Conservation (phyloP, 2,797 vertebrate species). For the Acanthurus leucopareius region DNA sequence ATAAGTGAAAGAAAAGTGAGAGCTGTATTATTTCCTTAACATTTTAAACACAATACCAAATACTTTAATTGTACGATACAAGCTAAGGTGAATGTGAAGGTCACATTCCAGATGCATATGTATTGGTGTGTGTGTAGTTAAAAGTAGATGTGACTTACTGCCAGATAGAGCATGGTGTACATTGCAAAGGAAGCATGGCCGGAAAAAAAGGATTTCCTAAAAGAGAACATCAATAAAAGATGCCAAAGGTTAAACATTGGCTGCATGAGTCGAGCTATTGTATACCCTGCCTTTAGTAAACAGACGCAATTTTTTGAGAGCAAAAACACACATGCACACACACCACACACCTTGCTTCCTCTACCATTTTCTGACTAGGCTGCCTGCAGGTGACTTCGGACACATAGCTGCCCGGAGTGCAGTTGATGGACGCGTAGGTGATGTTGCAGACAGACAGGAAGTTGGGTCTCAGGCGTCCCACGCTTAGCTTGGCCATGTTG, state of each 20-base stretch:
- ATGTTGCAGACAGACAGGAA: constrained; percentile 87
- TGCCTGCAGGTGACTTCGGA: constrained; percentile 71
- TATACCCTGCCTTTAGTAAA: constrained; percentile 39
- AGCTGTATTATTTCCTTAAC: constrained; percentile 36
- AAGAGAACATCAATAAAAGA: constrained; percentile 68
- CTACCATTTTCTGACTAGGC: constrained; percentile 61
- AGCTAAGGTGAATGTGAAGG: constrained; percentile 57
- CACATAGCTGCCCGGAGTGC: constrained; percentile 75
- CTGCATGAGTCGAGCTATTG: neutral
- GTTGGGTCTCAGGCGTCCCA: constrained; percentile 86
- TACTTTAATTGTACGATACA: constrained; percentile 44
- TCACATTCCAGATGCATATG: constrained; percentile 40
- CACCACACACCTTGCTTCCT: constrained; percentile 81
- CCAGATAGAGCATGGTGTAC: constrained; percentile 89
- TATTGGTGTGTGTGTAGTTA: constrained; percentile 17
- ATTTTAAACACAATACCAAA: constrained; percentile 32
- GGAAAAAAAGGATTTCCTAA: constrained; percentile 90
- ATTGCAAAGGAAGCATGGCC: constrained; percentile 88
- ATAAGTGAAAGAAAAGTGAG: constrained; percentile 45
- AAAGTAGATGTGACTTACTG: constrained; percentile 80
- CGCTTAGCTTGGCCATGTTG: constrained; percentile 87
- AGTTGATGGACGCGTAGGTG: constrained; percentile 80
- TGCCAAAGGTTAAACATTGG: constrained; percentile 61
- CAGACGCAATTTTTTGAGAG: constrained; percentile 3
- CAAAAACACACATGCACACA: constrained; percentile 1